Conservation (phyloP, 2,113 vertebrate genomes). For the Myotis yumanensis region DNA sequence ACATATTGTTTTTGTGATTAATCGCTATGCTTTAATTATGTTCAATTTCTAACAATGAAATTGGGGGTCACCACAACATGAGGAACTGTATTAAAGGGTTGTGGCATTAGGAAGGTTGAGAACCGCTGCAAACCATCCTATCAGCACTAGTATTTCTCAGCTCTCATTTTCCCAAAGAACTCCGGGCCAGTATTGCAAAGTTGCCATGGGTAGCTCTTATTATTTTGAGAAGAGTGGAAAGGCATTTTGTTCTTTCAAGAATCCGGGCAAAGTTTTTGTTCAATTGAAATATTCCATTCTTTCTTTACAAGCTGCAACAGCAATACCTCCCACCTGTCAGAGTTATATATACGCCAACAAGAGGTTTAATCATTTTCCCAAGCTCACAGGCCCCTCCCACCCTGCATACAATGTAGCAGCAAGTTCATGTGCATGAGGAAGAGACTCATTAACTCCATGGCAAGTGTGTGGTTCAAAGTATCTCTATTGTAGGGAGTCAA, state of each 20-base stretch:
- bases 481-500: conserved; percentile 47
- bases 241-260: conserved; percentile 8
- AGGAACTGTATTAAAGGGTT: too few relatives aligned
- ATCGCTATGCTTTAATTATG: too few relatives aligned
- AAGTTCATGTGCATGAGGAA: neutral
- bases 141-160: neutral
- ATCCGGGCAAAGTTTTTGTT: conserved; percentile 44
- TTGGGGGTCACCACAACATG: too few relatives aligned
- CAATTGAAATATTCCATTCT: conserved; percentile 21
- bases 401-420: neutral
- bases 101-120: too few relatives aligned
- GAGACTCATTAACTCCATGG: conserved; percentile 64
- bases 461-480: conserved; percentile 41
- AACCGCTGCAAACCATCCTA: too few relatives aligned
- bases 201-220: neutral
- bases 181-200: neutral
- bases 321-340: conserved; percentile 69
- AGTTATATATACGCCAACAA: neutral
- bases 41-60: too few relatives aligned
- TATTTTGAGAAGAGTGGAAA: neutral
- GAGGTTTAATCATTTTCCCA: conserved; percentile 29
- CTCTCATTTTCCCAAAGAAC: neutral
- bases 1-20: too few relatives aligned
- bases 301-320: neutral
- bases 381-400: neutral